Evolutionary conservation across 2,797 vertebrate genomes (phyloP), one percentile per base, ranked within the genome.

Genomic region (Perodicticus potto): DNA sequence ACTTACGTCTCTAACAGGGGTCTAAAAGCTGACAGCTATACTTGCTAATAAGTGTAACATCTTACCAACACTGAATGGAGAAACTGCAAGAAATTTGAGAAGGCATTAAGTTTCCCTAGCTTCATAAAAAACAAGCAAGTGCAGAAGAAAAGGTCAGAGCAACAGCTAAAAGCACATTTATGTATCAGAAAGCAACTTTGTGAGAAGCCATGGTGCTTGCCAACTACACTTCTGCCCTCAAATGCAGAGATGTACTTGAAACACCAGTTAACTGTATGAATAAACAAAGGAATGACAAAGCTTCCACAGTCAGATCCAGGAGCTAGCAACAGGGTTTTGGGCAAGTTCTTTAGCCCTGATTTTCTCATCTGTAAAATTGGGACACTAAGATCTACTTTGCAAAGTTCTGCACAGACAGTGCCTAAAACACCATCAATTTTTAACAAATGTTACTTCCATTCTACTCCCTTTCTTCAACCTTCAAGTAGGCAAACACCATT

Each of bases 381-480:
- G 43, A 78, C 57, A 16, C 27, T 13, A 7, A 59, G 0, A 43
- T 1, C 22, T 16, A 32, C 4, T 34, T 34, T 25, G 8, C 10
- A 22, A 82, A 55, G 40, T 63, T 45, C 49, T 0, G 1, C 37
- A 25, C 16, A 12, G 27, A 57, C 0, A 6, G 45, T 0, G 17
- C 59, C 17, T 4, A 23, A 65, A 37, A 40, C 0, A 20, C 67
- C 2, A 25, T 0, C 16, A 45, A 49, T 27, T 89, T 37, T 37
- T 37, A 37, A 20, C 12, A 57, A 53, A 57, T 49, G 40, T 61
- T 17, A 32, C 63, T 61, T 87, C 73, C 19, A 23, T 23, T 25
- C 53, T 70, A 34, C 13, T 27, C 45, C 11, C 2, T 0, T 59
- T n/a, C 37, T 4, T 37, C 40, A 25, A n/a, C 20, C 16, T 10